Percentiles rank a stretch among this genome's conserved stretches.
phyloP scores from a whole-genome alignment of 1,140 invertebrate genomes.

The Andricus grossulariae region DNA sequence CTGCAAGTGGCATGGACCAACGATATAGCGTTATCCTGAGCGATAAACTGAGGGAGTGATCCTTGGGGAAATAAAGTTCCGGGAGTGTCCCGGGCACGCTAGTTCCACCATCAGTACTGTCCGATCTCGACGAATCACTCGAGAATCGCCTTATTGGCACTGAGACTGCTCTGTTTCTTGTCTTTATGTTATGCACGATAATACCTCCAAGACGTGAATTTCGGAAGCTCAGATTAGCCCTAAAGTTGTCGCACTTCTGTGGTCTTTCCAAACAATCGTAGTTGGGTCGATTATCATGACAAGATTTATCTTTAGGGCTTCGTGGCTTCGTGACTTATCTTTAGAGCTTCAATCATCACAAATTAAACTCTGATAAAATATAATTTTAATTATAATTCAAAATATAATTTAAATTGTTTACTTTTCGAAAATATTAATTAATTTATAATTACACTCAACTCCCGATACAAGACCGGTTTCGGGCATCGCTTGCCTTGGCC shows the following conservation, averaged over 20 bases:
- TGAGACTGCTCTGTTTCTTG: constrained; percentile 8
- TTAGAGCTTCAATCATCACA: too few species aligned
- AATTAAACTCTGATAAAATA: too few species aligned
- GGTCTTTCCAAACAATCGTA: too few species aligned
- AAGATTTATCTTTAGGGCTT: too few species aligned
- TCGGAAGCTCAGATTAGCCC: constrained; percentile 4
- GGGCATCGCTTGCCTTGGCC: too few species aligned
- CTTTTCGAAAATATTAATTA: too few species aligned
- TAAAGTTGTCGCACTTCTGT: constrained; percentile 7
- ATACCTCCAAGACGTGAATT: constrained; percentile 15
- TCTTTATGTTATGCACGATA: constrained; percentile 9
- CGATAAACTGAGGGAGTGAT: constrained; percentile 50
- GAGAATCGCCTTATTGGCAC: constrained; percentile 47
- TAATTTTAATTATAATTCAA: too few species aligned
- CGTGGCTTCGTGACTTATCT: too few species aligned
- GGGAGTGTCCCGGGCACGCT: constrained; percentile 37
- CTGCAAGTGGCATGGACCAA: constrained; percentile 35
- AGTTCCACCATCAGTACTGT: constrained; percentile 18
- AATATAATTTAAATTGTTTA: too few species aligned
- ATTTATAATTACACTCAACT: too few species aligned
- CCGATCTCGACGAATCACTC: constrained; percentile 38
- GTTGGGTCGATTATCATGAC: too few species aligned
- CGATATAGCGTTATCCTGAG: constrained; percentile 42
- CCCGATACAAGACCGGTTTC: too few species aligned
- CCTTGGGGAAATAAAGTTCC: constrained; percentile 53